Evolutionary conservation across 2,113 vertebrate species (phyloP), one percentile per base, ranked within the genome.

Genomic region (Centropristis striata): DNA sequence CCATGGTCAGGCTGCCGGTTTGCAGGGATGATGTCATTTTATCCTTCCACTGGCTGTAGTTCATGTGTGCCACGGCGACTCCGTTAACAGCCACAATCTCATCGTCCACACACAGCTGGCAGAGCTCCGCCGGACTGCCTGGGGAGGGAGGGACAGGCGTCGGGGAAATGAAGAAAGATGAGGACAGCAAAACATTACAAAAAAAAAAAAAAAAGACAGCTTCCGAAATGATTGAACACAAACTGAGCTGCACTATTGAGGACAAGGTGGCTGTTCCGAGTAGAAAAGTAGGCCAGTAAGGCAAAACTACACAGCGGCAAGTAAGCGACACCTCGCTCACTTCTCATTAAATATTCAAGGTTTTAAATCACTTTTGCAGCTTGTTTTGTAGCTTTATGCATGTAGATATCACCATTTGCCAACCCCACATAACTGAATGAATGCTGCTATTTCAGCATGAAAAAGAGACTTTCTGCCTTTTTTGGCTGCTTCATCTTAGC

Each of bases 81-180:
- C 96, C 96, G 0, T 95, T 95, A 51, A 99, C 37, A 42, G 96
- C 92, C 88, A 97, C 87, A 76, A 99, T 96, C 92, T 98, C 97
- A 96, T 99, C 98, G 60, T 95, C 95, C 82, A 95, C 95, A 51
- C 94, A 88, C 74, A 99, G 95, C 69, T 97, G 97, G 88, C 95
- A 96, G 80, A 96, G 92, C 75, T 97, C 97, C 25, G 98, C 97
- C 61, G 97, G 94, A 83, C 97, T 95, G 79, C 95, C 98, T 99
- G 90, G 21, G 28, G 65, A 49, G 28, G 57, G 71, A 58, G 9
- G 41, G 25, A 25, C 25, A 12, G 54, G 28, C 23, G 32, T 47
- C 68, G 49, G 67, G n/a, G 77, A 63, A 42, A 75, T 28, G n/a
- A 57, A 66, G 37, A 51, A 61, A 61, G 50, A 81, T 55, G 51